Conservation (phyloP, 1,140 invertebrate species). For the Saxidomus purpurata region DNA sequence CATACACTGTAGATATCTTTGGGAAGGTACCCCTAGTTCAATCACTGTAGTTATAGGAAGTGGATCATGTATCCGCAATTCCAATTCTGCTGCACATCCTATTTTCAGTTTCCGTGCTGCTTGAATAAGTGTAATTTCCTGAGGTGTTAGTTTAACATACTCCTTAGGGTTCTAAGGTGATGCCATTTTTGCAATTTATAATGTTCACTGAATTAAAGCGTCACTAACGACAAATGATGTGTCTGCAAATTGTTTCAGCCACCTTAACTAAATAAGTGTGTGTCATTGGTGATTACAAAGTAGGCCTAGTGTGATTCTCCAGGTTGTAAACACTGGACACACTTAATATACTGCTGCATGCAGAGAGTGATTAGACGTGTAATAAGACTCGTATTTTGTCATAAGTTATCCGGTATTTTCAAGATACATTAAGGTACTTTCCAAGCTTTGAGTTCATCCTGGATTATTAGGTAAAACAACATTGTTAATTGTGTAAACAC, state of each 20-base stretch:
- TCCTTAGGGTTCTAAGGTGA: background rate
- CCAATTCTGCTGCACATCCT: background rate
- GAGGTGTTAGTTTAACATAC: background rate
- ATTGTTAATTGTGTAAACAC: too few relatives aligned
- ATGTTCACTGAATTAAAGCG: too few relatives aligned
- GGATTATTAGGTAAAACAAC: too few relatives aligned
- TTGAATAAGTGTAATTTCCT: background rate
- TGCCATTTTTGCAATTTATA: too few relatives aligned
- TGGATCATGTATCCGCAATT: background rate
- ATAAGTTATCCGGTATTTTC: too few relatives aligned
- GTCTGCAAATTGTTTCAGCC: conserved; percentile 26
- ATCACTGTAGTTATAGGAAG: background rate
- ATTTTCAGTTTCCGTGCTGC: background rate
- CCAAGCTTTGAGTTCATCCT: too few relatives aligned
- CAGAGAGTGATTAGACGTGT: background rate
- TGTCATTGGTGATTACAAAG: conserved; percentile 13
- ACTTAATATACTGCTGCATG: background rate
- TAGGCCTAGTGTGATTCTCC: conserved; percentile 7
- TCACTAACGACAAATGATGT: too few relatives aligned
- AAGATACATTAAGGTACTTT: too few relatives aligned
- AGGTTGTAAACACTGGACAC: conserved; percentile 8
- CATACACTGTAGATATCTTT: conserved; percentile 27
- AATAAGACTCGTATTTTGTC: too few relatives aligned
- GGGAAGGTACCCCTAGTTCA: background rate
- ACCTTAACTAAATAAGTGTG: too few relatives aligned